Base-by-base conservation (phyloP, 2,888 invertebrate species). In the Palloptera scutellata region DNA sequence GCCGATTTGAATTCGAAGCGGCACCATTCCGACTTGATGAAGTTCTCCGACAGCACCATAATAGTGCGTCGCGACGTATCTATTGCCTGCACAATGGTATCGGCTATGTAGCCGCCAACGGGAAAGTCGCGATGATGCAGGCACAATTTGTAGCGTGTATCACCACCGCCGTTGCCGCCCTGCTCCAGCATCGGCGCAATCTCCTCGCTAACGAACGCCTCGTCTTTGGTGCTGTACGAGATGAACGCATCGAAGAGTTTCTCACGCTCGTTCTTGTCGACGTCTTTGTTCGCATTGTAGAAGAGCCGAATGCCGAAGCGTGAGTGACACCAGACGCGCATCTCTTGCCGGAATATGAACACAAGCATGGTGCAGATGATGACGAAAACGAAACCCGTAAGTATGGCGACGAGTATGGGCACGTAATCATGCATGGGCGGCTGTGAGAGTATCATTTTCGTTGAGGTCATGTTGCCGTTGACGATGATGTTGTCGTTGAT, bases 221-320 rank as follows among this genome's bases (percentile, higher is more conserved):
- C 95, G 85, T 97, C 97, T 84, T 95, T 94, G 68, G 93, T 93
- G 80, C 95, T 94, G 86, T 98, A 98, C 79, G 95, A 94, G 73
- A 98, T 91, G 86, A 97, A 98, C 68, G 96, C 97, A 86, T 98
- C 98, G 85, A 95, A 97, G 60, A 95, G 89, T 79, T 95, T 91
- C 86, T 94, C 93, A 83, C 91, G 91, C 84, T 92, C 92, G 78
- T 91, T 91, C 84, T 91, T 91, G 77, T 94, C 93, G 79, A 93
- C 92, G 78, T 92, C 92, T 71, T 90, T 89, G 67, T 82, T 80
- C 43, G 91, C 90, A 42, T 82, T 84, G 71, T 92, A 93, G 92
- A 88, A 95, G 90, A 84, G 93, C 85, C 78, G 94, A 86, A 76
- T 94, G 91, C 86, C 95, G 92, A 78, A 95, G 75, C 93, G 91